These are phyloP conservation scores for Apamea epomidion DNA, from an alignment of 2,888 invertebrate genomes.

Conservation along the genomic window DNA sequence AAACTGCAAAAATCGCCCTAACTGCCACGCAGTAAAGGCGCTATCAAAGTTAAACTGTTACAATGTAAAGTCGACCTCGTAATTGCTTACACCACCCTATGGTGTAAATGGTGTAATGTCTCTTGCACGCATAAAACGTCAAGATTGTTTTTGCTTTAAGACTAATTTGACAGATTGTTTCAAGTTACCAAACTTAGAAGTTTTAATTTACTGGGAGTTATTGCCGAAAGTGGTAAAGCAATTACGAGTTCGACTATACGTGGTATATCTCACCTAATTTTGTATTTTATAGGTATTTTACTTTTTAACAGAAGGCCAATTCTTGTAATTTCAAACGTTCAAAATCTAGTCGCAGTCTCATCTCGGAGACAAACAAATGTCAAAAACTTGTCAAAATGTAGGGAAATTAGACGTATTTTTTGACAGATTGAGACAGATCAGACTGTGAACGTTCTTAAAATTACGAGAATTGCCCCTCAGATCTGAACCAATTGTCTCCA, in stretches of 20 bases:
- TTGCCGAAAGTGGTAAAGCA: neutral
- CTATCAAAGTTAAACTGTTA: neutral
- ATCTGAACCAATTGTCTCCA: conserved; percentile 47
- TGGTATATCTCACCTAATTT: conserved; percentile 18
- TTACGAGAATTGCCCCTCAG: too few species aligned
- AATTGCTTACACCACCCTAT: neutral
- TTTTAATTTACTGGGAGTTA: neutral
- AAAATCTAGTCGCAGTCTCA: too few species aligned
- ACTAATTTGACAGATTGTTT: neutral
- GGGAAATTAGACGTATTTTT: too few species aligned
- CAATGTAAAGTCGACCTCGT: neutral
- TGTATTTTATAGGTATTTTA: conserved; percentile 1
- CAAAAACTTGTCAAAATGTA: too few species aligned
- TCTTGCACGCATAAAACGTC: neutral
- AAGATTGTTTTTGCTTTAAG: neutral
- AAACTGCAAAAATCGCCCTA: neutral
- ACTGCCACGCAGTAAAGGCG: neutral
- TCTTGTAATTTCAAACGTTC: too few species aligned
- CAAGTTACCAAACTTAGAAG: neutral
- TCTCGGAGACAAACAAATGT: too few species aligned
- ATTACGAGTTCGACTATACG: neutral
- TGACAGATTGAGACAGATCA: too few species aligned
- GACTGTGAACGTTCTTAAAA: too few species aligned
- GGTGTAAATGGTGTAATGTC: neutral
- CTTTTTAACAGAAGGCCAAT: conserved; percentile 7